Conservation (phyloP, 23 tunicate species). For the Diplosoma virens region DNA sequence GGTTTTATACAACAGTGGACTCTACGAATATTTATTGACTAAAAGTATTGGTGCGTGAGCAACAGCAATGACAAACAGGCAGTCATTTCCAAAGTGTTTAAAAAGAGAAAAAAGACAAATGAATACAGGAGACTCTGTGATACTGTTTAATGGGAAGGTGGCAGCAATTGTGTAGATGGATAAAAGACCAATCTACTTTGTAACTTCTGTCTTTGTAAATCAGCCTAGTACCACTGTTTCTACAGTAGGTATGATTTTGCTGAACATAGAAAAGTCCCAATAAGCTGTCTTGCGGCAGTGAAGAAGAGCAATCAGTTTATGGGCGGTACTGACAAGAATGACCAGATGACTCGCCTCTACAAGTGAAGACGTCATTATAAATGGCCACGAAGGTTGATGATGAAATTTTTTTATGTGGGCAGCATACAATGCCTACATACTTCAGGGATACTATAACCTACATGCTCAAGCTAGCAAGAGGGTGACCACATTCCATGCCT, state of each 20-base stretch:
- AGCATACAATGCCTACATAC: conserved; percentile 14
- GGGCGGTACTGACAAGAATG: conserved; percentile 20
- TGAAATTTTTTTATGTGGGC: conserved; percentile 19
- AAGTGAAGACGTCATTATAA: conserved; percentile 4
- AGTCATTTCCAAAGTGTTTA: not conserved
- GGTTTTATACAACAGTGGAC: too few relatives aligned
- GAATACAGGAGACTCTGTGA: conserved; percentile 6
- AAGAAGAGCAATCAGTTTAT: conserved; percentile 14
- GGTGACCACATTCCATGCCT: conserved; percentile 21
- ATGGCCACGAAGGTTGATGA: conserved; percentile 29
- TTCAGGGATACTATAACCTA: conserved; percentile 8
- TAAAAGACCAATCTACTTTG: too few relatives aligned
- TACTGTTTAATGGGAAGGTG: conserved; percentile 3
- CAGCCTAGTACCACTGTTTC: conserved; percentile 18
- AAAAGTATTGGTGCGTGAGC: too few relatives aligned
- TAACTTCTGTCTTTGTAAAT: conserved; percentile 11
- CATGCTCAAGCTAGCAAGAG: conserved; percentile 1
- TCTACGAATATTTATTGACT: too few relatives aligned
- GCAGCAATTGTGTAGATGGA: too few relatives aligned
- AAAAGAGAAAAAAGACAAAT: not conserved
- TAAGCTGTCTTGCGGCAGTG: conserved; percentile 22
- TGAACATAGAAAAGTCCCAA: conserved; percentile 22
- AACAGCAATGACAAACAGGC: conserved; percentile 10
- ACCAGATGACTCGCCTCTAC: conserved; percentile 11
- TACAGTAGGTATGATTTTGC: conserved; percentile 5